Evolutionary conservation across 2,888 invertebrate species (phyloP), one percentile per base, ranked within the genome.

Genomic region (Lithophane semibrunnea): DNA sequence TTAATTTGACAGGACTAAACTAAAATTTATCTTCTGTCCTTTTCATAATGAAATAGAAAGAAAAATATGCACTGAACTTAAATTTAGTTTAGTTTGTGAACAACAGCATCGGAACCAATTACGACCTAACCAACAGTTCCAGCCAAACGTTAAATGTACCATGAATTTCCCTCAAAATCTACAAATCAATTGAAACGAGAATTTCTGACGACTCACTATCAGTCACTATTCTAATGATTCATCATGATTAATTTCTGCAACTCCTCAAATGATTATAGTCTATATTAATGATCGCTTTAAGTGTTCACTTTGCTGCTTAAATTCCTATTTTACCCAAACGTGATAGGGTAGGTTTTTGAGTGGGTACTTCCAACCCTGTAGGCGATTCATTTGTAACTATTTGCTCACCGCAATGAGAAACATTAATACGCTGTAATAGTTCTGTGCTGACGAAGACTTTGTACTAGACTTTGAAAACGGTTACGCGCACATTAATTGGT

Each of bases 371-470:
- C 13, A 47, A 12, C 18, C 42, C 60, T 60, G 47, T 66, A 66
- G 68, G 81, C 67, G 66, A 77, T 79, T 81, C 70, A 79, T 78
- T 85, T 79, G 66, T 81, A 75, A 77, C 77, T 86, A 87, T 86
- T 85, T 85, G 85, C 73, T 77, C 24, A 63, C 79, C 76, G 64
- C 84, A 85, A 81, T 69, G 79, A 67, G 69, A 37, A 79, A 70
- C 78, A 84, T 79, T 84, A 79, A 82, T 84, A 66, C 66, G 70
- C 64, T 65, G 70, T 83, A 81, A 82, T 82, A 84, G 84, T 70
- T 75, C 8, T 56, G 63, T 66, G 75, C 65, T 73, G 75, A 70
- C 66, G 70, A 73, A 72, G 29, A 64, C 21, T 67, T 72, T 64
- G 66, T 73, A 82, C 16, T 60, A 37, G 21, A 68, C n/a, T 81